These are phyloP conservation scores for Formica selysi DNA, from an alignment of 1,140 invertebrate species.

Conservation along the genomic window DNA sequence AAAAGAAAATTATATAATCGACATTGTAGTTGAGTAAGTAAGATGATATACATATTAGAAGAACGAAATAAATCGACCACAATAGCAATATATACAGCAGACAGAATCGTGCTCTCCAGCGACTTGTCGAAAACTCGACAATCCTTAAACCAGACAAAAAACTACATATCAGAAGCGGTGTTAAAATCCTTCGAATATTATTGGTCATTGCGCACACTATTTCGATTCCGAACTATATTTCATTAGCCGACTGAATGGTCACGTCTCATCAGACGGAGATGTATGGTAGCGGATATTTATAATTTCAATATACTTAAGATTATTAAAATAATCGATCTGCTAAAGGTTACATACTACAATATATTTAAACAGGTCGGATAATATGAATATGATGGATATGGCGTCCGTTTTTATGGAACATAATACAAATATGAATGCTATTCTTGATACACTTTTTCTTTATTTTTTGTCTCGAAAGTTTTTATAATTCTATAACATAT, in stretches of 20 bases:
- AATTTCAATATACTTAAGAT: background rate
- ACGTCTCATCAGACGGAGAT: background rate
- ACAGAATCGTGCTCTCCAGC: background rate
- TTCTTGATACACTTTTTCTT: background rate
- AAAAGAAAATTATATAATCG: background rate
- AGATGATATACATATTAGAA: background rate
- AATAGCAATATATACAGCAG: background rate
- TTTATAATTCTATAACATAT: background rate
- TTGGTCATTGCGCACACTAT: background rate
- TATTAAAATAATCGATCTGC: conserved; percentile 3
- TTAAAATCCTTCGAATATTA: conserved; percentile 6
- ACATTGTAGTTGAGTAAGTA: background rate
- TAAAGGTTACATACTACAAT: background rate
- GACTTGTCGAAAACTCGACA: background rate
- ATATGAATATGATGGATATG: too few relatives aligned
- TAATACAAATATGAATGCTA: background rate
- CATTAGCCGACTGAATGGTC: background rate
- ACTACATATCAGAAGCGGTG: background rate
- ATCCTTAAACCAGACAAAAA: conserved; percentile 25
- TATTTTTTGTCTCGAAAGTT: background rate
- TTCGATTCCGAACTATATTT: background rate
- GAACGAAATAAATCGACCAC: background rate
- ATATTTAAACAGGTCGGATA: background rate
- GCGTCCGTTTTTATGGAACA: background rate
- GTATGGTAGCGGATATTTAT: background rate